Evolutionary conservation across 1,140 invertebrate genomes (phyloP), one percentile per base, ranked within the genome.

Genomic region (Danaus melanippus): DNA sequence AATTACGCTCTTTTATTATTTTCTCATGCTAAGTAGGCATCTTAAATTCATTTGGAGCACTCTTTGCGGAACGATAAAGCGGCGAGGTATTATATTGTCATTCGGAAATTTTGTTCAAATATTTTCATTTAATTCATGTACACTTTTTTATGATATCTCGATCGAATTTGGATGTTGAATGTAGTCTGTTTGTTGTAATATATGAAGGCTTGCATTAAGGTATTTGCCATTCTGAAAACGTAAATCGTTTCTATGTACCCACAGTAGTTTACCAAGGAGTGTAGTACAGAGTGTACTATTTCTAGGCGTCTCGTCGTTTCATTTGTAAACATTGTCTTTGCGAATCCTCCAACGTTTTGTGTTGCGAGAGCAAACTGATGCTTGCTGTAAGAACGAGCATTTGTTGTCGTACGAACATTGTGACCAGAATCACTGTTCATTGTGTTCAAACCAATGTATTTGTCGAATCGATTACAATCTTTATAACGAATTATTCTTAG

Each of bases 11-110:
- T 60, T 55, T 53, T 50, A 56, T 56, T 56, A 56, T 56, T 56
- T 60, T 55, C 50, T 54, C 52, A 55, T 60, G 58, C 48, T 60
- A 60, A 60, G 53, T 54, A 56, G 58, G 43, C 58, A 60, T 56
- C 58, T 56, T 56, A 55, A 55, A 60, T 60, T 60, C 58, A 56
- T 60, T 60, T 60, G 44, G 48, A 54, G 58, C 42, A 40, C 48
- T 46, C 43, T 50, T 50, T 11, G 12, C 45, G 48, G 42, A 48
- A n/a, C 39, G 43, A 56, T 52, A 60, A 60, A 60, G 56, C 49
- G 49, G 53, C 53, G 45, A 51, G 50, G 44, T 60, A 56, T 60
- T 60, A 56, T 60, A 55, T 55, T 45, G 48, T 60, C 58, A 48
- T 56, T 47, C 21, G 21, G 39, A 56, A 58, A 58, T 48, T 46